Evolutionary conservation across 2,797 vertebrate species (phyloP), one percentile per base, ranked within the genome.

Genomic region (Spinus pinus): DNA sequence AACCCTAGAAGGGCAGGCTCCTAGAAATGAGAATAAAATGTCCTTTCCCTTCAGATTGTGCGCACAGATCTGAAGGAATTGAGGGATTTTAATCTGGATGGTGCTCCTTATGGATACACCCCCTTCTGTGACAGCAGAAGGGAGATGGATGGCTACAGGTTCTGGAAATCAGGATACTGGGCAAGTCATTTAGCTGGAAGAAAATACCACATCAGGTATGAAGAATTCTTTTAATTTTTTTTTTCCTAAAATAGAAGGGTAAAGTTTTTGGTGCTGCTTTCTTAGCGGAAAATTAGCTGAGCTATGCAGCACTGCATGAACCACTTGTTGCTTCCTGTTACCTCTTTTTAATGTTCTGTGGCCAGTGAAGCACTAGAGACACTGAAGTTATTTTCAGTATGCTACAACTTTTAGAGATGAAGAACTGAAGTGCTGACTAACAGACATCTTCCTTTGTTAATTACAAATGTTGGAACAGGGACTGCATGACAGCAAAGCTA

Each of bases 131-230:
- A 99, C 79, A 99, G 99, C 94, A 97, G 99, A 12, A 98, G 97
- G 91, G 99, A 99, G 96, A 99, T 99, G 99, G 99, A 99, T 88
- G 99, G 99, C 49, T 99, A 99, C 92, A 98, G 99, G 81, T 99
- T 99, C 98, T 99, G 99, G 99, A 99, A 99, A 88, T 99, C 99
- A 0, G 99, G 99, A 9, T 99, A 99, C 97, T 99, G 99, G 99
- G 99, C 99, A 70, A 99, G 99, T 92, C 99, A 99, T 93, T 98
- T 99, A 83, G 98, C 99, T 17, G 99, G 99, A 24, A 98, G 99
- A 66, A 99, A 99, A 97, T 99, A 99, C 95, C 99, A 99, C 86
- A 99, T 99, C 98, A 99, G 99, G 99, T 99, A 97, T 37, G 41
- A 54, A 56, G 75, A 70, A 41, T 33, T 20, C 2, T 7, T 0